Evolutionary conservation across 2,797 vertebrate genomes (phyloP).

Genomic region (Enoplosus armatus): DNA sequence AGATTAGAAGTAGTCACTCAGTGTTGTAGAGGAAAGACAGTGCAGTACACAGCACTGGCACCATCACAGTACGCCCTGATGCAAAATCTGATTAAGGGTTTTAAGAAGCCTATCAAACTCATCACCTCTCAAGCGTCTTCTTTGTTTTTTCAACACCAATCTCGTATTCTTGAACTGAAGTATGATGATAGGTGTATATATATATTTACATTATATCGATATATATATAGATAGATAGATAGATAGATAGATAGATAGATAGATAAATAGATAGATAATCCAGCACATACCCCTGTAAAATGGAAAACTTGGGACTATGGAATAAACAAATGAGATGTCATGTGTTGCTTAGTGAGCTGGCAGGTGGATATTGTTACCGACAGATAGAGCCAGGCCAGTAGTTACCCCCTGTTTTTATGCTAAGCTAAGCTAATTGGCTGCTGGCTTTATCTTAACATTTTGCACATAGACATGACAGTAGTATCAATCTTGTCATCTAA

Average conservation of each 20-base stretch:
- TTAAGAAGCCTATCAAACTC: neutral
- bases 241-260: no score
- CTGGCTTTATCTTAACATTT: neutral
- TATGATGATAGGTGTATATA: neutral
- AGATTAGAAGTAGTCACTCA: constrained; percentile 55
- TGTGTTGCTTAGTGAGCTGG: no score
- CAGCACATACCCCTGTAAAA: neutral
- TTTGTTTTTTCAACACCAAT: neutral
- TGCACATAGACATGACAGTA: neutral
- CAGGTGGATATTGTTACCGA: neutral
- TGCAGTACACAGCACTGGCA: neutral
- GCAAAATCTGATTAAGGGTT: neutral
- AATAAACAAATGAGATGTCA: neutral
- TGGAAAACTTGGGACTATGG: neutral
- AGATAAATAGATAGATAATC: no score
- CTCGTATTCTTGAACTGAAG: neutral
- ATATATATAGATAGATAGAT: no score
- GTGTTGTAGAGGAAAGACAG: constrained; percentile 14
- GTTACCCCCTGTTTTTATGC: neutral
- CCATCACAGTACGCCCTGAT: constrained; percentile 6
- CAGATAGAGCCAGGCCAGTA: no score
- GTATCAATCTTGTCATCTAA: no score
- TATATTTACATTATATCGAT: no score
- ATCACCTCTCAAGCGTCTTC: neutral
- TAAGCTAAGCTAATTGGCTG: neutral